Base-by-base conservation (phyloP, 2,113 vertebrate species). In the Tauraco erythrolophus region DNA sequence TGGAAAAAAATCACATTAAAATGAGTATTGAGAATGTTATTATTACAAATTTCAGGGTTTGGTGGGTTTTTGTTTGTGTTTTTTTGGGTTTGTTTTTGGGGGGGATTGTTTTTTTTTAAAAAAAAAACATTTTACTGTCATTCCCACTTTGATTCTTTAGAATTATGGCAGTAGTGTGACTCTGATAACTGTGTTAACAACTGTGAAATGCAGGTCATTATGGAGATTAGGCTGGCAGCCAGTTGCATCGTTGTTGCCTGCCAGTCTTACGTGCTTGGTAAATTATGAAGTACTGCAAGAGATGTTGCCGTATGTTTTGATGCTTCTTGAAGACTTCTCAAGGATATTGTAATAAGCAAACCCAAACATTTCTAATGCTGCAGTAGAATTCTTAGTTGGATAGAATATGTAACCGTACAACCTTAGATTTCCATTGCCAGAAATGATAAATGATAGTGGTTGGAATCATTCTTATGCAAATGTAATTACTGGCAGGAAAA, bases 401-500 rank as follows among this genome's bases (percentile, higher is more conserved):
- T 56, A 60, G 85, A 95, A 95, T 92, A 53, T 76, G 56, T 51
- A 91, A 25, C 61, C 65, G 17, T 41, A 30, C 35, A 93, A 48
- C 50, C 9, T 4, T 72, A 78, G 86, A 76, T 50, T 94, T 76
- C 72, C 45, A 33, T 84, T 31, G 13, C 80, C 85, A 92, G 85
- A 74, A 88, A 94, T 95, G 72, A 94, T 77, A 76, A 84, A 92
- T 95, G 23, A 46, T 51, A 60, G 91, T 60, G 54, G 48, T 60
- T 89, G 77, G 58, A 65, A 54, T 92, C 10, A 17, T 91, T 89
- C 46, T 93, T 76, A 89, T 95, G 88, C 80, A 92, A 93, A 95
- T 94, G 75, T 92, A 94, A 95, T 96, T 95, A 94, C 82, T 92
- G 41, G 25, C 39, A 78, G 81, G 54, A 48, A 89, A 76, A 96